Conservation (phyloP, 2,113 vertebrate genomes). For the Tyrannus savana region DNA sequence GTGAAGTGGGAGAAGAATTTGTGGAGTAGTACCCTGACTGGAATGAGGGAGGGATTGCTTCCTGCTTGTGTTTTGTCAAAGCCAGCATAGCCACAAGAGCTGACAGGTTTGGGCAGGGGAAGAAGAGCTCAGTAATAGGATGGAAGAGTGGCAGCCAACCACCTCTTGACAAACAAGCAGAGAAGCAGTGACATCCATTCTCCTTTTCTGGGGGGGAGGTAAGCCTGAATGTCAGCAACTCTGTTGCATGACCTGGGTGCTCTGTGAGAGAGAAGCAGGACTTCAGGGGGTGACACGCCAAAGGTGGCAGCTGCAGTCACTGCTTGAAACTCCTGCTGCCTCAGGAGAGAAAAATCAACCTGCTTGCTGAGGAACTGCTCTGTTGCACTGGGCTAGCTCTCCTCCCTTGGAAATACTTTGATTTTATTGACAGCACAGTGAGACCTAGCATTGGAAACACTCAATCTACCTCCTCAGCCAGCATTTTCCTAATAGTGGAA, state of each 20-base stretch:
- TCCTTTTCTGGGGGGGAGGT: not conserved
- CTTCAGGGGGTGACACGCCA: not conserved
- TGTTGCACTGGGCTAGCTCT: not conserved
- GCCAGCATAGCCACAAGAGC: not conserved
- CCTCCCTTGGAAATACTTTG: not conserved
- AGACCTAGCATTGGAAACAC: not conserved
- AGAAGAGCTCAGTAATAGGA: not conserved
- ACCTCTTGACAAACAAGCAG: not conserved
- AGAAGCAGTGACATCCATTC: not conserved
- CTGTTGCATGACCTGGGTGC: rapidly evolving
- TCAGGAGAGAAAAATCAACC: not conserved
- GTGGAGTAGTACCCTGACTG: not conserved
- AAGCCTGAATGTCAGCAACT: not conserved
- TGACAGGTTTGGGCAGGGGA: not conserved
- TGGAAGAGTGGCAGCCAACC: not conserved
- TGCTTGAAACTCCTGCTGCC: not conserved
- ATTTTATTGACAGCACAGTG: not conserved
- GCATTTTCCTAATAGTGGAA: not conserved
- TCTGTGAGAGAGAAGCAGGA: not conserved
- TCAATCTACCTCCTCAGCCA: not conserved
- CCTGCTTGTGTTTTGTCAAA: not conserved
- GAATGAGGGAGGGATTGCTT: not conserved
- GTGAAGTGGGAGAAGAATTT: not conserved
- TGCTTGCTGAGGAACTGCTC: not conserved
- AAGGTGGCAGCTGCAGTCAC: not conserved